Base-by-base conservation (phyloP, 2,113 vertebrate genomes). In the Cochlearius cochlearius region DNA sequence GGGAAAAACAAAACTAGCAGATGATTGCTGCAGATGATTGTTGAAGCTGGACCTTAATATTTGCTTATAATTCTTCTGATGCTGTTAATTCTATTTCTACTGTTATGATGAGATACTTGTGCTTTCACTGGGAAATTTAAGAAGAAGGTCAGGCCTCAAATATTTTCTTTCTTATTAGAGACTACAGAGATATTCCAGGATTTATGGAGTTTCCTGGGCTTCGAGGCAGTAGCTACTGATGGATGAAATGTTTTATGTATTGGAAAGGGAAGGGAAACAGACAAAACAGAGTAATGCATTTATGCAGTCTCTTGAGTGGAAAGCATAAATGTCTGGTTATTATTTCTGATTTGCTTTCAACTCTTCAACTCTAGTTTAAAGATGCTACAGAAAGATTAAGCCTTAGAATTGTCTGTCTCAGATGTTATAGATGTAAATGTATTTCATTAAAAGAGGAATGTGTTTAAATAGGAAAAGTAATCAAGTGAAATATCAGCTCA, bases 331-430 rank as follows among this genome's bases (percentile, higher is more conserved):
- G 43, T 91, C 80, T 94, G 41, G 53, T 62, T 91, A 87, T 92
- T 97, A 92, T 91, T 95, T 89, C 66, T 91, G 69, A 92, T 96
- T 94, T 73, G 15, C 81, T 95, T 96, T 97, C 58, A 90, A 71
- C 69, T 60, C 15, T 96, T 93, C 94, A 84, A 89, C 43, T 79
- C 68, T 53, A 92, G 58, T 89, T 91, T 95, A 87, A 92, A 92
- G 91, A 95, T 82, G 66, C 4, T 73, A 85, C 73, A 66, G 66
- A 64, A 85, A 91, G 92, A 95, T 92, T 94, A 91, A 76, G 50
- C 62, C 47, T 94, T 78, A 75, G 73, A 92, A 94, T 85, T 95
- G 22, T 84, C 64, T 89, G 80, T 49, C 89, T 94, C 76, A 86
- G 53, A 94, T 85, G 34, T 69, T 92, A 91, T 32, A 90, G 77